Evolutionary conservation across 2,113 vertebrate species (phyloP), one percentile per base, ranked within the genome.

Genomic region (Platanista minor): DNA sequence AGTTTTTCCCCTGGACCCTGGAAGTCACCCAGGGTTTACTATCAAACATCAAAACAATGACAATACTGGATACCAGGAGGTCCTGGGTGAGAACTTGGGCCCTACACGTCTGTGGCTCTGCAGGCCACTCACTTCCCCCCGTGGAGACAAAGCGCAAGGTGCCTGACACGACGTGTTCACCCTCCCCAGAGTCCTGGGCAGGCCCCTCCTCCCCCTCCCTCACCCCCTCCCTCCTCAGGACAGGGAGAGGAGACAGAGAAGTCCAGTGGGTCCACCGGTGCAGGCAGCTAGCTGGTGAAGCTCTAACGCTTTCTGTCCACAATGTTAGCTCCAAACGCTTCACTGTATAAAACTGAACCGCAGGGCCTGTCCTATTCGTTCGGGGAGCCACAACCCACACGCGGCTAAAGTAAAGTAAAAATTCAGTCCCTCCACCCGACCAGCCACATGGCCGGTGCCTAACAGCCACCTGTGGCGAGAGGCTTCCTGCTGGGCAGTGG

Each of bases 361-460:
- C 2, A 1, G n/a, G 36, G 36, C 57, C 80, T 12, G 8, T 41
- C 3, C 25, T 61, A 1, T 41, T 41, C 2, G 0, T 6, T 39
- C 0, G 1, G 9, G 78, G 54, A 41, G 36, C 1, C 5, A 41
- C 36, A 6, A 12, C 23, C 13, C 25, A 36, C 36, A 6, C 0
- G n/a, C 4, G 14, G 54, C 57, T 41, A 41, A 62, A 5, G 57
- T 41, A 20, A 18, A 82, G 36, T 41, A 18, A 62, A 29, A 43
- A 6, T 5, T 82, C 36, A 31, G 57, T 6, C 36, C 54, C 25
- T 29, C 57, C 36, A 12, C 36, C 29, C 2, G 5, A 4, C 25
- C 9, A 31, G 27, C 36, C 36, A 12, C 57, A 6, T 1, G n/a
- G 57, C 57, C 17, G 20, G 36, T 18, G 57, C 57, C 15, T 7